Evolutionary conservation across 1,140 invertebrate genomes (phyloP).

Genomic region (Drosophila paulistorum): DNA sequence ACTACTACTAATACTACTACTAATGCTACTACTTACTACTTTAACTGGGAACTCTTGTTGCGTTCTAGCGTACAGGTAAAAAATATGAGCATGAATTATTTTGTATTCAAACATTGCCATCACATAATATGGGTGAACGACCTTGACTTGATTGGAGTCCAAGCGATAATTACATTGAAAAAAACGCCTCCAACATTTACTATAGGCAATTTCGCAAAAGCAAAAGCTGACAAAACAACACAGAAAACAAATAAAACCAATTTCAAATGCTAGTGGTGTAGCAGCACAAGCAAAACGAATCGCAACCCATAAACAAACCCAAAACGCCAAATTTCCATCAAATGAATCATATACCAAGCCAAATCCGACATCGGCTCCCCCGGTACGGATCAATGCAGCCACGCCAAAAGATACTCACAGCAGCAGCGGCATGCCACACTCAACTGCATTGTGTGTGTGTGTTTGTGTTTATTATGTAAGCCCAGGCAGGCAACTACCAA

Average conservation of each 20-base stretch:
- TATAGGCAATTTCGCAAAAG: constrained; percentile 67
- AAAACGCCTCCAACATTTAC: constrained; percentile 39
- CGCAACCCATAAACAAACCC: constrained; percentile 34
- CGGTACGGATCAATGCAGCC: constrained; percentile 45
- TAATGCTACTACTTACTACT: too few species aligned
- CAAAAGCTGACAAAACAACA: constrained; percentile 35
- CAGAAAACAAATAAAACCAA: constrained; percentile 23
- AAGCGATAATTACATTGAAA: constrained; percentile 62
- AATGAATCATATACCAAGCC: constrained; percentile 34
- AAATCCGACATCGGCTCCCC: neutral
- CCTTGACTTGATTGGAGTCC: constrained; percentile 59
- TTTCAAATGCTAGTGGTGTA: constrained; percentile 42
- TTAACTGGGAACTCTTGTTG: too few species aligned
- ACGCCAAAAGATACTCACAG: constrained; percentile 14
- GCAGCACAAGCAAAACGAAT: constrained; percentile 42
- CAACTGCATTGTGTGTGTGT: constrained; percentile 50
- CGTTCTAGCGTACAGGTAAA: too few species aligned
- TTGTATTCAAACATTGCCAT: constrained; percentile 25
- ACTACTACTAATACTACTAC: too few species aligned
- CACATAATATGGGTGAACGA: constrained; percentile 74
- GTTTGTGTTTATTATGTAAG: constrained; percentile 54
- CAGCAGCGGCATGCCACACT: constrained; percentile 32
- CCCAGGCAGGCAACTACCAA: constrained; percentile 32
- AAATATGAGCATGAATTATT: neutral
- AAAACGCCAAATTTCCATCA: constrained; percentile 36